Conservation (phyloP, 2,888 invertebrate genomes). For the Abscondita cerata region DNA sequence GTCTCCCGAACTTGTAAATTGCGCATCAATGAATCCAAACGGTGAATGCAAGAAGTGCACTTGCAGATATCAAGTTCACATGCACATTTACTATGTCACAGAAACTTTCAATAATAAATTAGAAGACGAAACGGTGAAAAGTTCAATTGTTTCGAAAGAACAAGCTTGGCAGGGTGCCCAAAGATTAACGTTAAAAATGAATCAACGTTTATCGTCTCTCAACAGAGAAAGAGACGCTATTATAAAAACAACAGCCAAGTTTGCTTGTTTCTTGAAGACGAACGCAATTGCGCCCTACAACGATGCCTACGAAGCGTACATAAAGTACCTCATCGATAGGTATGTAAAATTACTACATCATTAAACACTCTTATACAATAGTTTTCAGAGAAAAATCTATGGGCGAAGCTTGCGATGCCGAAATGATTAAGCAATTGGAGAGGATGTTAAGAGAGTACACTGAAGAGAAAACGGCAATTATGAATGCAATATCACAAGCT, state of each 20-base stretch:
- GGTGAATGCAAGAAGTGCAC: conserved; percentile 44
- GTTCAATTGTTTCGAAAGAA: conserved; percentile 42
- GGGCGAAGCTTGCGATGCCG: conserved; percentile 37
- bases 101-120: conserved; percentile 42
- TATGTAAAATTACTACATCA: too few species aligned
- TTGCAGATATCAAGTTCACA: conserved; percentile 48
- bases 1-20: conserved; percentile 44
- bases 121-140: conserved; percentile 41
- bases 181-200: conserved; percentile 42
- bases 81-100: conserved; percentile 52
- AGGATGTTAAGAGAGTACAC: conserved; percentile 44
- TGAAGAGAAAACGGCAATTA: conserved; percentile 44
- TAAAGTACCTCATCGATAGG: conserved; percentile 50
- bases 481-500: conserved; percentile 33
- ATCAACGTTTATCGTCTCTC: conserved; percentile 16
- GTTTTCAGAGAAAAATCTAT: conserved; percentile 44
- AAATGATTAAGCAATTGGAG: conserved; percentile 40
- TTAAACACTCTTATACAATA: too few species aligned
- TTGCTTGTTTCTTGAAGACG: conserved; percentile 52
- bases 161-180: conserved; percentile 37
- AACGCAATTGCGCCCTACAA: conserved; percentile 52
- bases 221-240: conserved; percentile 47
- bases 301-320: conserved; percentile 51
- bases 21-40: conserved; percentile 44
- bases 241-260: conserved; percentile 48